Conservation (phyloP, 2,888 invertebrate genomes). For the Perithous albicinctus region DNA sequence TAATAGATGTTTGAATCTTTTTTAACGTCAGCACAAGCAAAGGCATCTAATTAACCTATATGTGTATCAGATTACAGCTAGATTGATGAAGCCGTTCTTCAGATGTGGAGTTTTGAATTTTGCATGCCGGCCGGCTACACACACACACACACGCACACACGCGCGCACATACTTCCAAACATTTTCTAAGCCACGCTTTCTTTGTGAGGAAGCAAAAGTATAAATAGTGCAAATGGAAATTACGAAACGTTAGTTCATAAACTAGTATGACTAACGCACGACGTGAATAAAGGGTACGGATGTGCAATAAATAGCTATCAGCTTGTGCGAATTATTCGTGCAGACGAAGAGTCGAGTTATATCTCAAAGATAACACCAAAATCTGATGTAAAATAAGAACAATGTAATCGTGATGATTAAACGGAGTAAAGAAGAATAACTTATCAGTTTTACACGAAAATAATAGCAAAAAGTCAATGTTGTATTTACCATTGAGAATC, state of each 20-base stretch:
- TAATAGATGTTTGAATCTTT: no score
- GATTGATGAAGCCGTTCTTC: no score
- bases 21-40: no score
- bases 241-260: background rate
- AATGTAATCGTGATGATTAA: background rate
- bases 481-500: background rate
- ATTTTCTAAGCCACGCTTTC: no score
- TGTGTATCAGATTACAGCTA: no score
- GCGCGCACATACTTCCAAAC: no score
- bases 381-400: background rate
- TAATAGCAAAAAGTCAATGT: background rate
- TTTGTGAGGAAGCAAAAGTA: no score
- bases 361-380: background rate
- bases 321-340: background rate
- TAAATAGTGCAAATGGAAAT: slow-evolving; percentile 2
- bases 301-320: background rate
- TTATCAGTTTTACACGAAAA: background rate
- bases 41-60: no score
- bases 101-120: no score
- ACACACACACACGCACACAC: no score
- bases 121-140: no score
- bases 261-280: background rate
- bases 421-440: background rate
- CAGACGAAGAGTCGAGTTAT: background rate
- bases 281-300: background rate